Conservation (phyloP, 2,888 invertebrate species). For the Heliconius erato region DNA sequence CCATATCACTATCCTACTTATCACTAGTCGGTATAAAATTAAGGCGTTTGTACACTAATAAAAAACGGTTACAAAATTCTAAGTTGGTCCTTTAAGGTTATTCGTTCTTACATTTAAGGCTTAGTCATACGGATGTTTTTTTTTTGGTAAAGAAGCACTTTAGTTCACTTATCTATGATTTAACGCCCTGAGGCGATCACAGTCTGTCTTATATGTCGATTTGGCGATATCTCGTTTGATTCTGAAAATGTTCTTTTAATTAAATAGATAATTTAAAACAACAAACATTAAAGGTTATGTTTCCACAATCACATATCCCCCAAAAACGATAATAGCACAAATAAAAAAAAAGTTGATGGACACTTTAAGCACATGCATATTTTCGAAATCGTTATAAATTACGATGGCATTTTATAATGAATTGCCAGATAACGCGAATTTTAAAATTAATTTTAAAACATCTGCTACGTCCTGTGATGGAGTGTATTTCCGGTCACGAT, state of each 20-base stretch:
- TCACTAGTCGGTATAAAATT: constrained; percentile 70
- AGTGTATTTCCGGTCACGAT: constrained; percentile 52
- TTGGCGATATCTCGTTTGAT: constrained; percentile 49
- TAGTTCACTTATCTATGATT: constrained; percentile 62
- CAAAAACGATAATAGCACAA: neutral
- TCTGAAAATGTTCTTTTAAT: constrained; percentile 48
- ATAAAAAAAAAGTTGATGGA: constrained; percentile 15
- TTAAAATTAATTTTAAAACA: constrained; percentile 43
- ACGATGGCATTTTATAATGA: constrained; percentile 36
- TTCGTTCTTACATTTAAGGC: constrained; percentile 72
- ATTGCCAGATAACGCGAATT: constrained; percentile 43
- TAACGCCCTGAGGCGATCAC: constrained; percentile 82
- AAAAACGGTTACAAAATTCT: constrained; percentile 68
- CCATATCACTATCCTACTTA: constrained; percentile 59
- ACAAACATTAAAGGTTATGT: constrained; percentile 31
- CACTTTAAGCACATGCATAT: constrained; percentile 11
- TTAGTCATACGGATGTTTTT: constrained; percentile 66
- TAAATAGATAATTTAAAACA: neutral
- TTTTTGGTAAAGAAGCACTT: constrained; percentile 79
- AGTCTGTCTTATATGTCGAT: constrained; percentile 59
- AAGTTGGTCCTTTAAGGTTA: constrained; percentile 82
- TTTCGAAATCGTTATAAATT: constrained; percentile 40
- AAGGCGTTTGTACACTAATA: constrained; percentile 74
- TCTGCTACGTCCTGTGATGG: constrained; percentile 50
- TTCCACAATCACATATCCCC: constrained; percentile 38